These are phyloP conservation scores for Sesia bembeciformis DNA, from an alignment of 2,888 invertebrate genomes.

Conservation along the genomic window DNA sequence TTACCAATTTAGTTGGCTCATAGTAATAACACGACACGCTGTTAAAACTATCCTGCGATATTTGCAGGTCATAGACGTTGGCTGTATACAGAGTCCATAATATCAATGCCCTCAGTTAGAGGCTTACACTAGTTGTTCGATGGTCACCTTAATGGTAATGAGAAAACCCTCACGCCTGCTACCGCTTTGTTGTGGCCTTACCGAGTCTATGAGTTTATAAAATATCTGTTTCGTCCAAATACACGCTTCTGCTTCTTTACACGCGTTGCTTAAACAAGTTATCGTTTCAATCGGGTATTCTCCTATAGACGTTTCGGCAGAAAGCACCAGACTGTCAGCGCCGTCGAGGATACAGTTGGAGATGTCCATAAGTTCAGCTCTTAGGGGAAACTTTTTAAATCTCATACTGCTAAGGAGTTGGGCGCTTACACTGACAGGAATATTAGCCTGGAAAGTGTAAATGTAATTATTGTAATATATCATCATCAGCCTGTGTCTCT, in stretches of 20 bases:
- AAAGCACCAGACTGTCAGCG: conserved; percentile 79
- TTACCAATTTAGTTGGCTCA: too few species aligned
- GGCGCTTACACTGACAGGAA: conserved; percentile 44
- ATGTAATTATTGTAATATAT: neutral
- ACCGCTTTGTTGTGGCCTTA: conserved; percentile 6
- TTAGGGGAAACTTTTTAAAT: conserved; percentile 35
- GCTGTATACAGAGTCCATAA: too few species aligned
- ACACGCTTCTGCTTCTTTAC: conserved; percentile 82
- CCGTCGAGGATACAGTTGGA: conserved; percentile 84
- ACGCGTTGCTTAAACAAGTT: conserved; percentile 56
- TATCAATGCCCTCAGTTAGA: too few species aligned
- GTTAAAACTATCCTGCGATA: too few species aligned
- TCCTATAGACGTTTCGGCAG: conserved; percentile 81
- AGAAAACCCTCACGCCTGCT: too few species aligned
- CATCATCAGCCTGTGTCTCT: too few species aligned
- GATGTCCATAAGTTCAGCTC: conserved; percentile 80
- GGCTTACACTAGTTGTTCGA: too few species aligned
- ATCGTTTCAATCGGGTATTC: conserved; percentile 71
- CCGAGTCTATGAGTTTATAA: conserved; percentile 56
- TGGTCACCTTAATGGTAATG: too few species aligned
- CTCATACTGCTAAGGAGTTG: conserved; percentile 52
- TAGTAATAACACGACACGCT: too few species aligned
- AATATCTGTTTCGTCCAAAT: conserved; percentile 68
- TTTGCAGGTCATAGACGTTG: too few species aligned
- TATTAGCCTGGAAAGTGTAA: conserved; percentile 33